Base-by-base conservation (phyloP, 2,888 invertebrate genomes). In the Panopea generosa region DNA sequence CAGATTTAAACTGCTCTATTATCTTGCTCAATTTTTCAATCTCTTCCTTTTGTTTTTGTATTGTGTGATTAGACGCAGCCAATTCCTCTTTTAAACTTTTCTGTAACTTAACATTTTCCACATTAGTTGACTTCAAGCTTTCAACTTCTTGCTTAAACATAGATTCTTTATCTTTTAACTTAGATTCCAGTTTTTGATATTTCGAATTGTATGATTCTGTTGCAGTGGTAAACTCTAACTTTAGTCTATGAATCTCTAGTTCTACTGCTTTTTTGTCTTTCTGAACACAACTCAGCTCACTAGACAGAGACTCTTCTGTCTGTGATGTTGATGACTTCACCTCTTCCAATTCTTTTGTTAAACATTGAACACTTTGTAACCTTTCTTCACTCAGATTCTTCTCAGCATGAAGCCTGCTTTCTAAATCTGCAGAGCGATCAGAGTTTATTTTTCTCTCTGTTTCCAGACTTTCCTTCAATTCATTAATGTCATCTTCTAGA, bases 231-330 rank as follows among this genome's bases (percentile, higher is more conserved):
- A 63, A 49, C 11, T 81, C 73, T n/a, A 70, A 59, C 22, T 71
- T 72, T 26, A 81, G 49, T 38, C 72, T 82, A 43, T 82, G 82
- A 3, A 77, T 11, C 29, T 83, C 81, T 43, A 67, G 47, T 20
- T 81, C 74, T 9, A 75, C 43, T 9, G 68, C 24, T 26, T 73
- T 63, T 33, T 81, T 81, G 11, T 81, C 82, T 43, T 63, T 71
- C 3, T 53, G 43, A 1, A 79, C 20, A n/a, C 16, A 27, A 11
- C 61, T 49, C 7, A 75, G 33, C 50, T 68, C 55, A 26, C 55
- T 53, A 27, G 45, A 24, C 24, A 82, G 53, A 3, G 57, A 52
- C n/a, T 83, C 77, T 62, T 75, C 62, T 33, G 70, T 74, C 22
- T 56, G 50, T 18, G 62, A 68, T 29, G 71, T 43, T 9, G 38